Conservation (phyloP, 2,797 vertebrate genomes). For the Erethizon dorsatum region DNA sequence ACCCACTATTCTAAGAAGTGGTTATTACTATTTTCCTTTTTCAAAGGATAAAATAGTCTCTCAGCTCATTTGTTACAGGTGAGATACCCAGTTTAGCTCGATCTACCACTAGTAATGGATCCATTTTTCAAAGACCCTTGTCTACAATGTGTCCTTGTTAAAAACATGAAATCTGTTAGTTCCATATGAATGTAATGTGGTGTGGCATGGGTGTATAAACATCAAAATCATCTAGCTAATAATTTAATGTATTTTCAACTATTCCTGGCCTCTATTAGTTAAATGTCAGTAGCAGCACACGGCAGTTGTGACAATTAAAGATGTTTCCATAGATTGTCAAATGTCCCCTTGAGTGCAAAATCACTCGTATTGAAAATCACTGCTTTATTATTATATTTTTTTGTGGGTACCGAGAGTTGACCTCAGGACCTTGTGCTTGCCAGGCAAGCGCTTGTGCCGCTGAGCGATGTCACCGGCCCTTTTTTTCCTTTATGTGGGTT, state of each 20-base stretch:
- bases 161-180: conserved; percentile 16
- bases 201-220: background rate
- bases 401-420: too few relatives aligned
- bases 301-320: background rate
- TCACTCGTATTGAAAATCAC: background rate
- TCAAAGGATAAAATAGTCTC: conserved; percentile 18
- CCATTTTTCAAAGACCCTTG: background rate
- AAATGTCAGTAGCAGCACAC: background rate
- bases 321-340: background rate
- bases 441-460: too few relatives aligned
- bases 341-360: background rate
- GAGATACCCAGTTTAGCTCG: background rate
- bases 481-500: too few relatives aligned
- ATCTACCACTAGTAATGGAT: background rate
- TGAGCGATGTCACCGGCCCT: too few relatives aligned
- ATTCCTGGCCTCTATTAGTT: background rate
- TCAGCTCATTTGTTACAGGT: background rate
- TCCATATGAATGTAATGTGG: background rate
- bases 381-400: background rate
- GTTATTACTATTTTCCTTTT: background rate
- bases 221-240: background rate
- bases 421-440: too few relatives aligned
- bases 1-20: background rate
- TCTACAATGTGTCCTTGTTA: background rate
- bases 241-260: background rate